phyloP scores from a whole-genome alignment of 1,140 invertebrate species.

The Caenorhabditis briggsae region DNA sequence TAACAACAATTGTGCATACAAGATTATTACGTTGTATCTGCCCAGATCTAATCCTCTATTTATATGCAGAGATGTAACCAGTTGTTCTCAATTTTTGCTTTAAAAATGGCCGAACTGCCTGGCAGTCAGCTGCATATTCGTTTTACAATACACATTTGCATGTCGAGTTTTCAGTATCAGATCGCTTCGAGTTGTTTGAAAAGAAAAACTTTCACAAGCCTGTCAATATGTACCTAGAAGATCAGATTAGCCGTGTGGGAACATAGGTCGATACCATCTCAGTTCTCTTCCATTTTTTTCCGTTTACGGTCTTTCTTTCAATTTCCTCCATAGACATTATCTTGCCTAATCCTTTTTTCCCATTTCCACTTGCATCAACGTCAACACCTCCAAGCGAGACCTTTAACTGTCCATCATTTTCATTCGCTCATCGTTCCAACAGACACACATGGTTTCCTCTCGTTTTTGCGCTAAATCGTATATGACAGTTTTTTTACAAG shows the following conservation, averaged over 20 bases:
- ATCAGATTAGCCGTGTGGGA: constrained; percentile 28
- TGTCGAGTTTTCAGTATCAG: too few relatives aligned
- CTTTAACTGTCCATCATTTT: constrained; percentile 25
- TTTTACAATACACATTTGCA: too few relatives aligned
- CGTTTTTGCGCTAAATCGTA: constrained; percentile 31
- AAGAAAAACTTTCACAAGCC: too few relatives aligned
- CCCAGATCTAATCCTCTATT: background rate
- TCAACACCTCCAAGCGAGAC: constrained; percentile 30
- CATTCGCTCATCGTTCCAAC: constrained; percentile 19
- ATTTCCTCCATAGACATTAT: background rate
- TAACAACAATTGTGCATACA: constrained; percentile 2
- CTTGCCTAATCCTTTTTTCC: background rate
- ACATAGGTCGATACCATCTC: constrained; percentile 7
- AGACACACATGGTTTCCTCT: background rate
- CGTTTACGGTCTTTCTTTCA: background rate
- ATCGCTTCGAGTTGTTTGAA: too few relatives aligned
- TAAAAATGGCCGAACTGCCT: too few relatives aligned
- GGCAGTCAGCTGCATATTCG: too few relatives aligned
- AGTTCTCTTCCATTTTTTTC: background rate
- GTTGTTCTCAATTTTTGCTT: too few relatives aligned
- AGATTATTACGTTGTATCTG: background rate
- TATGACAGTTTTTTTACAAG: constrained; percentile 36
- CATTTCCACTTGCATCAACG: background rate
- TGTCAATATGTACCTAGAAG: constrained; percentile 25
- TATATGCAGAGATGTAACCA: too few relatives aligned